phyloP scores from a whole-genome alignment of 2,888 invertebrate species.

The Atrina japonica region DNA sequence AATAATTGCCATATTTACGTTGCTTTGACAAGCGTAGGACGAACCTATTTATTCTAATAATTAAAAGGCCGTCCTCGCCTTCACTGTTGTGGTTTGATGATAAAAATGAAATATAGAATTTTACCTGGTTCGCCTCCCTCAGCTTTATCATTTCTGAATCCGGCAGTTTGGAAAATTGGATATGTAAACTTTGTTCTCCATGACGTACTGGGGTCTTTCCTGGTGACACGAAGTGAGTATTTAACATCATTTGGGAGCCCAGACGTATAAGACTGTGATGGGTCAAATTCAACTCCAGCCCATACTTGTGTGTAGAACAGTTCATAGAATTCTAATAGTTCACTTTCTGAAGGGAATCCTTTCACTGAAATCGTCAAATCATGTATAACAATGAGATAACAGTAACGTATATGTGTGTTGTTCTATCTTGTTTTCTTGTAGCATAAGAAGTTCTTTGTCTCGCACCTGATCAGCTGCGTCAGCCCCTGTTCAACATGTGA shows the following conservation, averaged over 20 bases:
- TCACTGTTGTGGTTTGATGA: no score
- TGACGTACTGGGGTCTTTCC: neutral
- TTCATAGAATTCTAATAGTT: conserved; percentile 23
- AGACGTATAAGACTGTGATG: neutral
- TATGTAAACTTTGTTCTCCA: conserved; percentile 29
- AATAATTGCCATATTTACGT: no score
- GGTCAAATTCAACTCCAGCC: conserved; percentile 41
- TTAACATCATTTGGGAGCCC: conserved; percentile 29
- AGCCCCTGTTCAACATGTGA: no score
- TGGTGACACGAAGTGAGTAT: conserved; percentile 32
- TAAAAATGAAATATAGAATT: no score
- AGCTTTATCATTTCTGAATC: conserved; percentile 9
- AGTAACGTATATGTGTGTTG: neutral
- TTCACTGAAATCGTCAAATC: conserved; percentile 25
- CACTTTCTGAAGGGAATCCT: conserved; percentile 20
- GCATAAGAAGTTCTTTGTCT: no score
- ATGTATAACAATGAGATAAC: neutral
- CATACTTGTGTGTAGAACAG: conserved; percentile 19
- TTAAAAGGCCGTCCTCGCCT: no score
- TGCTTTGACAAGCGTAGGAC: no score
- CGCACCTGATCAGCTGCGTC: no score
- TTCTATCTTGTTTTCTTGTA: no score
- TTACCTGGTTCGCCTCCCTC: conserved; percentile 22
- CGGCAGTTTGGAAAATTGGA: conserved; percentile 21
- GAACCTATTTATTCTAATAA: no score